A percentile compares a stretch with the other conserved stretches of the same genome.
phyloP scores from a whole-genome alignment of 2,888 invertebrate species.

The Achlya flavicornis region DNA sequence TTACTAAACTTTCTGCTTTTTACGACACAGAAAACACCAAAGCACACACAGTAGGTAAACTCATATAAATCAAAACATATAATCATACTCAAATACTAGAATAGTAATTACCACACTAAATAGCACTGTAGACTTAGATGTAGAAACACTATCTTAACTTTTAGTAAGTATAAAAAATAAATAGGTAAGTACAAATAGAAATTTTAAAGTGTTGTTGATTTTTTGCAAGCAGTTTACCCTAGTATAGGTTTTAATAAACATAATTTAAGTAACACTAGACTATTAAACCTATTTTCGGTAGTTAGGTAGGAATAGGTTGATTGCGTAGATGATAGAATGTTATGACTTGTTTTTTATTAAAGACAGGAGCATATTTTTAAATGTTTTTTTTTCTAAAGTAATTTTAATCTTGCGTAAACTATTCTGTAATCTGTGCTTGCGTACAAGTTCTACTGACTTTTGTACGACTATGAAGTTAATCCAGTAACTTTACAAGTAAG shows the following conservation, averaged over 20 bases:
- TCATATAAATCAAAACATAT: neutral
- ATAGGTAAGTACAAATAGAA: slow-evolving; percentile 1
- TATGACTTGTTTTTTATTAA: neutral
- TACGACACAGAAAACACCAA: neutral
- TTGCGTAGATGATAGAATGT: neutral
- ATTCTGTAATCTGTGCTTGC: too few species aligned
- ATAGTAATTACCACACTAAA: neutral
- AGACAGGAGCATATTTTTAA: too few species aligned
- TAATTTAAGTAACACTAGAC: neutral
- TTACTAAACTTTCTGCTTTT: neutral
- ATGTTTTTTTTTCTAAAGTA: too few species aligned
- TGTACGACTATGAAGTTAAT: neutral
- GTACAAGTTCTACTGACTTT: neutral
- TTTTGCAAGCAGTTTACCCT: neutral
- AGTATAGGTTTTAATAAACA: neutral
- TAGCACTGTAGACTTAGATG: slow-evolving; percentile 5
- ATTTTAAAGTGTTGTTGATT: neutral
- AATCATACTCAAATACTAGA: neutral
- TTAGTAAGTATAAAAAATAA: neutral
- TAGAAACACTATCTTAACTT: neutral
- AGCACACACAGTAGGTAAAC: slow-evolving; percentile 1
- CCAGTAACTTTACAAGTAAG: slow-evolving; percentile 2
- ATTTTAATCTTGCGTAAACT: neutral
- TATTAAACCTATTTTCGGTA: neutral
- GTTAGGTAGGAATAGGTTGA: neutral